Evolutionary conservation across 2,888 invertebrate genomes (phyloP).

Genomic region (Pheosia tremula): DNA sequence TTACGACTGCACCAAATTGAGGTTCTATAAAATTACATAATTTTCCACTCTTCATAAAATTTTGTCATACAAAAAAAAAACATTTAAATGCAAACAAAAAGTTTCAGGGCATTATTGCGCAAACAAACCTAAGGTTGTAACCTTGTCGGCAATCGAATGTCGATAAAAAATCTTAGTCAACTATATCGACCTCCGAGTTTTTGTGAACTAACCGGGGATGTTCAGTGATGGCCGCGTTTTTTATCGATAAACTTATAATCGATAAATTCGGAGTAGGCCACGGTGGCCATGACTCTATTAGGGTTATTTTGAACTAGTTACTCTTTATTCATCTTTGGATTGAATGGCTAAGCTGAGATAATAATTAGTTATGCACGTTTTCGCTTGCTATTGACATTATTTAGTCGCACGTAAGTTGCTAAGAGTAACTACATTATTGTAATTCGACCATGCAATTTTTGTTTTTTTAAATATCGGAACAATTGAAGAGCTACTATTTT

Average conservation of each 20-base stretch:
- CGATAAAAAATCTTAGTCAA: slow-evolving; percentile 54
- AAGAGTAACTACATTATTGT: too few relatives aligned
- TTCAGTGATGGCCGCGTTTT: slow-evolving; percentile 58
- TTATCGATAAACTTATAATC: slow-evolving; percentile 49
- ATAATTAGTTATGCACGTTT: neutral
- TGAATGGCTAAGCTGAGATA: slow-evolving; percentile 1
- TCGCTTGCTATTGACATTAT: too few relatives aligned
- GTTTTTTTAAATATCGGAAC: too few relatives aligned
- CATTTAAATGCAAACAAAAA: slow-evolving; percentile 8
- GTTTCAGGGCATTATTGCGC: slow-evolving; percentile 41
- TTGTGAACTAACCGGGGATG: slow-evolving; percentile 54
- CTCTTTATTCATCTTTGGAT: slow-evolving; percentile 7
- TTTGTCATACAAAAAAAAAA: slow-evolving; percentile 12
- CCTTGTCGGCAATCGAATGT: slow-evolving; percentile 45
- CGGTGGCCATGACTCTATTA: slow-evolving; percentile 43
- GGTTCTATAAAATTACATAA: neutral
- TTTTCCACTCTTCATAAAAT: slow-evolving; percentile 3
- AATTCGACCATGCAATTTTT: too few relatives aligned
- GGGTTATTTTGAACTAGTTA: slow-evolving; percentile 15
- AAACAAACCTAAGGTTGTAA: slow-evolving; percentile 38
- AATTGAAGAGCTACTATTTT: too few relatives aligned
- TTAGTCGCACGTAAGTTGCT: too few relatives aligned
- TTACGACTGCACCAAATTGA: too few relatives aligned
- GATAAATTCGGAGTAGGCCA: slow-evolving; percentile 48
- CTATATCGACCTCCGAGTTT: slow-evolving; percentile 56